Evolutionary conservation across 1,140 invertebrate species (phyloP), one percentile per base, ranked within the genome.

Genomic region (Penaeus japonicus): DNA sequence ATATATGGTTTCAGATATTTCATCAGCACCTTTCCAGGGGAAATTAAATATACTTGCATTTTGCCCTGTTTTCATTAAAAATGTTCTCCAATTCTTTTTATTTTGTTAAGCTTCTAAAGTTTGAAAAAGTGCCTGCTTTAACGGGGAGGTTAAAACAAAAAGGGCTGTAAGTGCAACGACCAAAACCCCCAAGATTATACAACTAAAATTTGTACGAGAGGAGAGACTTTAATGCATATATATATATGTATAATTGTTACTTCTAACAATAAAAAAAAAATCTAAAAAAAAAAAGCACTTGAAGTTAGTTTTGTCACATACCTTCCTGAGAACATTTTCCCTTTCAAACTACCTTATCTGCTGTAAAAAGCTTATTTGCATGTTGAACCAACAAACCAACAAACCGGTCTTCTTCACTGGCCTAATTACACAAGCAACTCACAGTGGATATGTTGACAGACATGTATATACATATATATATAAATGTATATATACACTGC

Each of bases 281-380:
- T n/a, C 32, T 39, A 39, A 77, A 39, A 10, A 22, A 12, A 32
- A 39, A 77, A 77, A 53, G 53, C 32, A 10, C 53, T 55, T 84
- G 22, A 65, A 53, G 53, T 39, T 47, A 53, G 35, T 39, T 84
- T 73, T 84, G 83, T 84, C 65, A 55, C 81, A 62, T 27, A 55
- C 62, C 55, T 84, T 84, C 83, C 83, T 84, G 83, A 84, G 83
- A 39, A 70, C 70, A 30, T 47, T 47, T 47, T 47, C 70, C 77
- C 27, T 84, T 82, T 84, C 70, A 47, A 70, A 84, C 32, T 84
- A 30, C 53, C 55, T 24, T 27, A 84, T 22, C 70, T 27, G n/a
- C 54, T 59, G 22, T 84, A 47, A 18, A 84, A 84, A 75, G 47
- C 47, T 47, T 47, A 22, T 84, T 75, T 53, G 39, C 77, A 79